Evolutionary conservation across 2,113 vertebrate genomes (phyloP).

Genomic region (Grammomys dolichurus): DNA sequence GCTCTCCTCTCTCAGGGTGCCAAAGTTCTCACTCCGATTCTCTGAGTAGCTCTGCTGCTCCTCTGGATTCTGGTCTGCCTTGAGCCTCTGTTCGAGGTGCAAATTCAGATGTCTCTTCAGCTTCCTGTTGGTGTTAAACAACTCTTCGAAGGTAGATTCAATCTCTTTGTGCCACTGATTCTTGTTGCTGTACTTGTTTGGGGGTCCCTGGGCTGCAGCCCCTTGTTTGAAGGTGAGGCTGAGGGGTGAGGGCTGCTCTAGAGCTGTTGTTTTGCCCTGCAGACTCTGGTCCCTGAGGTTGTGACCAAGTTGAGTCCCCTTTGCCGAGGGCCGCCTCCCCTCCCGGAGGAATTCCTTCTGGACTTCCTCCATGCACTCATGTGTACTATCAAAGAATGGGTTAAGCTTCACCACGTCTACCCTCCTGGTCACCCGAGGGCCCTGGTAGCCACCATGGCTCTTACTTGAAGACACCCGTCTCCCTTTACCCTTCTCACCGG

Average conservation of each 20-base stretch:
- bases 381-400: rapidly evolving
- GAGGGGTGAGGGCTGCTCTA: rapidly evolving
- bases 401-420: rapidly evolving
- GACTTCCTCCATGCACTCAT: rapidly evolving
- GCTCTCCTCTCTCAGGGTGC: rapidly evolving
- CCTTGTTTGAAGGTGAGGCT: rapidly evolving
- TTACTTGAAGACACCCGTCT: background rate
- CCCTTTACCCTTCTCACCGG: background rate
- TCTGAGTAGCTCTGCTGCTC: rapidly evolving
- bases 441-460: rapidly evolving
- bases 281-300: rapidly evolving
- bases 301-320: rapidly evolving
- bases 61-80: rapidly evolving
- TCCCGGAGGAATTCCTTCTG: rapidly evolving
- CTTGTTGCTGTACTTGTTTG: rapidly evolving
- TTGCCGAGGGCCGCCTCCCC: background rate
- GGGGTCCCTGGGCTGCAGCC: rapidly evolving
- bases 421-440: background rate
- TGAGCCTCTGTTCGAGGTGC: background rate
- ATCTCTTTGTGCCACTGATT: slow-evolving; percentile 60
- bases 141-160: background rate
- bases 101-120: slow-evolving; percentile 46
- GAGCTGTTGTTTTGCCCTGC: rapidly evolving
- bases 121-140: slow-evolving; percentile 39
- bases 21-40: rapidly evolving